Conservation (phyloP, 1,140 invertebrate genomes). For the Samia ricini region DNA sequence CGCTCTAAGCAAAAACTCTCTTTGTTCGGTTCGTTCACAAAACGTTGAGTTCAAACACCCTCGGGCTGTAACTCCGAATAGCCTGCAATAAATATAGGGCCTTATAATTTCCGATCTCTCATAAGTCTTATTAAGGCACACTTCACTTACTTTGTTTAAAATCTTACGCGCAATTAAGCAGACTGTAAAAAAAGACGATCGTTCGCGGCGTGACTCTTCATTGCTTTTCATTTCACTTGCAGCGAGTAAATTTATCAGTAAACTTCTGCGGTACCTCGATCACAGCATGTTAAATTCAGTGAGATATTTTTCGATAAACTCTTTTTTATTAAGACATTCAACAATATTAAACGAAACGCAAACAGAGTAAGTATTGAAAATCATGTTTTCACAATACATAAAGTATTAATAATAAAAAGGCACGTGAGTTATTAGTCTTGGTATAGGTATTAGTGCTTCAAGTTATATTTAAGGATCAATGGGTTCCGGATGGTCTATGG, state of each 20-base stretch:
- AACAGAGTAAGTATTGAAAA: too few relatives aligned
- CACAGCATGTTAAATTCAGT: background rate
- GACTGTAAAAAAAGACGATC: slow-evolving; percentile 14
- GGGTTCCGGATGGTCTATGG: too few relatives aligned
- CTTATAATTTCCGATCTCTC: slow-evolving; percentile 5
- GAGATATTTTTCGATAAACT: too few relatives aligned
- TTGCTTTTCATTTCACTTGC: slow-evolving; percentile 24
- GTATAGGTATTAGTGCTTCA: too few relatives aligned
- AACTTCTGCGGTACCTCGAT: background rate
- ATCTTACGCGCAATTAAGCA: slow-evolving; percentile 7
- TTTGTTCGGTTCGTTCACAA: background rate
- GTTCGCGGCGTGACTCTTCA: slow-evolving; percentile 16
- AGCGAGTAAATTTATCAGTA: slow-evolving; percentile 24
- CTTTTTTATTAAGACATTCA: too few relatives aligned
- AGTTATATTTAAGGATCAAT: too few relatives aligned
- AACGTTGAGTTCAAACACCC: background rate
- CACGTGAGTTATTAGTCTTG: too few relatives aligned
- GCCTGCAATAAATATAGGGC: background rate
- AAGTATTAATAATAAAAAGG: too few relatives aligned
- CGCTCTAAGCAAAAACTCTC: background rate
- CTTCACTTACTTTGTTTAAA: slow-evolving; percentile 7
- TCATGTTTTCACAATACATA: too few relatives aligned
- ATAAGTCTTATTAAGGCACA: slow-evolving; percentile 8
- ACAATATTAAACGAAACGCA: too few relatives aligned
- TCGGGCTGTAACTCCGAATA: background rate